Evolutionary conservation across 1,140 invertebrate species (phyloP), one percentile per base, ranked within the genome.

Genomic region (Scylla paramamosain): DNA sequence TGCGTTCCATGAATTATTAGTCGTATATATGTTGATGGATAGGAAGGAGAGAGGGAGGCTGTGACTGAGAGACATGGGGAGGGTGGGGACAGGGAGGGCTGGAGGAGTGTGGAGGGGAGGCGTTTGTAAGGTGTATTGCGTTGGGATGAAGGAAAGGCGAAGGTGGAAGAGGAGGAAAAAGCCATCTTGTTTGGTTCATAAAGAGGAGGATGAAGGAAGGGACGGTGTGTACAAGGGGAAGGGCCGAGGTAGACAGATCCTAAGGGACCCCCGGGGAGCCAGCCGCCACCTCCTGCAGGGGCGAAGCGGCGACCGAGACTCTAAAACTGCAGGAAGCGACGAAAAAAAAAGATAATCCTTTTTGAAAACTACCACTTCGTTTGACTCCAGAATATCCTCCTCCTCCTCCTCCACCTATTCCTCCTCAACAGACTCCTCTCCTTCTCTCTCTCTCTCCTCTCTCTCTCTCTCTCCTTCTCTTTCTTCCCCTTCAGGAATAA

Each of bases 1-100:
- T 77, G 67, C 67, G 20, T 77, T 20, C 52, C 52, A 8, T 59
- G 67, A n/a, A 77, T 77, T 77, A 77, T 77, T n/a, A 77, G 67
- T 77, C 67, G 52, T 77, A 7, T 77, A n/a, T 77, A n/a, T 77
- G 25, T 77, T 77, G 67, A 77, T 77, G 16, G 67, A 77, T 77
- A n/a, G 67, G 45, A 52, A 52, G 46, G 89, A 87, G 89, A 91
- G 45, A 91, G 46, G 4, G 89, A 91, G 89, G 52, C n/a, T 48
- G 45, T 28, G 45, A 91, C 12, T 48, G 89, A 91, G 45, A 91
- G 45, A 6, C 29, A 32, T 0, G 14, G 14, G 45, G n/a, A 88
- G 31, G n/a, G 0, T 20, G 31, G 45, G 10, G 52, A 20, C 16
- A 20, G 10, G 52, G 52, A 59, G 10, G 32, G 83, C 4, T 28